Percentiles rank a stretch among this genome's conserved stretches.
Conservation (phyloP, 2,797 vertebrate genomes). For the Onychomys leucogaster region DNA sequence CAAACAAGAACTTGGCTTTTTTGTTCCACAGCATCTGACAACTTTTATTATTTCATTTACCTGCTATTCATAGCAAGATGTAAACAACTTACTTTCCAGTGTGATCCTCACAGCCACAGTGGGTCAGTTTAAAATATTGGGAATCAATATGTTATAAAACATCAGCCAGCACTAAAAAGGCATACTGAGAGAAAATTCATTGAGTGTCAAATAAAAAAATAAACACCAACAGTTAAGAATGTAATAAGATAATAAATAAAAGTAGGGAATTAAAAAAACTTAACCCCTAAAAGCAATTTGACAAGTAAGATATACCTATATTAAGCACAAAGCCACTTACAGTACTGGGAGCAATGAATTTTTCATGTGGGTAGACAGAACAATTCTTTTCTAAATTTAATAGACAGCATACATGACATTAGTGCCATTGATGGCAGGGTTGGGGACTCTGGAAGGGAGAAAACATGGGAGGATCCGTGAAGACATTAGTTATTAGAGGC, state of each 20-base stretch:
- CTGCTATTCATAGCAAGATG: constrained; percentile 88
- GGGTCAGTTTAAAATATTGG: constrained; percentile 89
- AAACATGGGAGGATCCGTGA: neutral
- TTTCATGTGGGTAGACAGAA: constrained; percentile 74
- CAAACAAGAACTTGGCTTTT: constrained; percentile 81
- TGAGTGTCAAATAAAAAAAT: constrained; percentile 87
- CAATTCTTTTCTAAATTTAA: constrained; percentile 79
- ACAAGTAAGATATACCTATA: constrained; percentile 71
- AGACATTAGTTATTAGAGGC: constrained; percentile 54
- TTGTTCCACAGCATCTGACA: constrained; percentile 86
- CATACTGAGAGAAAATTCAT: constrained; percentile 85
- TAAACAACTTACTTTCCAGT: constrained; percentile 89
- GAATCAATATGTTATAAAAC: constrained; percentile 90
- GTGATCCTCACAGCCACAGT: constrained; percentile 88
- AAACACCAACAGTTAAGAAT: constrained; percentile 84
- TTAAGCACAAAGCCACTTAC: constrained; percentile 77
- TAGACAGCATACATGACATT: constrained; percentile 70
- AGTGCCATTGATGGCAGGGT: constrained; percentile 39
- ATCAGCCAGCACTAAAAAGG: constrained; percentile 84
- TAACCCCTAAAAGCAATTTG: constrained; percentile 75
- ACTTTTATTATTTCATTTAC: constrained; percentile 89
- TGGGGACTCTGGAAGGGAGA: constrained; percentile 4
- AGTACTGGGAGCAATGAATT: constrained; percentile 70
- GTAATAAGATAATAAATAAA: constrained; percentile 86
- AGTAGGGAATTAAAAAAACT: constrained; percentile 76